Evolutionary conservation across 2,888 invertebrate species (phyloP).

Genomic region (Lochmaea capreae): DNA sequence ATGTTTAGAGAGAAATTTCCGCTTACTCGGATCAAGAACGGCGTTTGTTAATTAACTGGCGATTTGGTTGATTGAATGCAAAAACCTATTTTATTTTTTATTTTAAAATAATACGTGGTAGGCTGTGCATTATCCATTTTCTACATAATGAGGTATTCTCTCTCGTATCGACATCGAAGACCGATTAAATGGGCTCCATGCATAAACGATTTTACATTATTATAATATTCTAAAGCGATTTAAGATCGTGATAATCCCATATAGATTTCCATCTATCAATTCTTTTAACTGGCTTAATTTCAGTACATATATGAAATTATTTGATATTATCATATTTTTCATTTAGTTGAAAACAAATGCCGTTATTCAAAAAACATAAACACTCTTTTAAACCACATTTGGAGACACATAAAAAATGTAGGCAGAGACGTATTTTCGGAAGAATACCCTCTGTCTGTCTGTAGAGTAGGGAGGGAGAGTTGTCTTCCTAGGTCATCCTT

Average conservation of each 20-base stretch:
- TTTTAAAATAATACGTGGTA: slow-evolving; percentile 46
- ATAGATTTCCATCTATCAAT: slow-evolving; percentile 56
- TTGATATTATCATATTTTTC: too few relatives aligned
- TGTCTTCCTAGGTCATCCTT: too few relatives aligned
- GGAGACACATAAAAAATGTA: too few relatives aligned
- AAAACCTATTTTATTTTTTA: slow-evolving; percentile 53
- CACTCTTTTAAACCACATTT: too few relatives aligned
- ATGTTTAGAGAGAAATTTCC: slow-evolving; percentile 44
- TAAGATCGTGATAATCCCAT: slow-evolving; percentile 59
- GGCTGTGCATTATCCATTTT: slow-evolving; percentile 62
- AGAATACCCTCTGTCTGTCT: too few relatives aligned
- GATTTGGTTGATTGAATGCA: slow-evolving; percentile 64
- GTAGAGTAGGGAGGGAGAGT: too few relatives aligned
- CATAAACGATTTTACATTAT: slow-evolving; percentile 61
- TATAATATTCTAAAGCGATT: slow-evolving; percentile 60
- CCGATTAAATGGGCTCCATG: slow-evolving; percentile 56
- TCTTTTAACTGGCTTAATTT: slow-evolving; percentile 6
- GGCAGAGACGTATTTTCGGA: too few relatives aligned
- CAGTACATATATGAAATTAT: background rate
- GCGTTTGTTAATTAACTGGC: slow-evolving; percentile 59
- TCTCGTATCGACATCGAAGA: slow-evolving; percentile 55
- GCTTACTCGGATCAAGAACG: slow-evolving; percentile 49
- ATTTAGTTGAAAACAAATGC: too few relatives aligned
- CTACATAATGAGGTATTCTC: slow-evolving; percentile 61
- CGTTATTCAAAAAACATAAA: too few relatives aligned